Base-by-base conservation (phyloP, 2,113 vertebrate species). In the Lepisosteus oculatus region DNA sequence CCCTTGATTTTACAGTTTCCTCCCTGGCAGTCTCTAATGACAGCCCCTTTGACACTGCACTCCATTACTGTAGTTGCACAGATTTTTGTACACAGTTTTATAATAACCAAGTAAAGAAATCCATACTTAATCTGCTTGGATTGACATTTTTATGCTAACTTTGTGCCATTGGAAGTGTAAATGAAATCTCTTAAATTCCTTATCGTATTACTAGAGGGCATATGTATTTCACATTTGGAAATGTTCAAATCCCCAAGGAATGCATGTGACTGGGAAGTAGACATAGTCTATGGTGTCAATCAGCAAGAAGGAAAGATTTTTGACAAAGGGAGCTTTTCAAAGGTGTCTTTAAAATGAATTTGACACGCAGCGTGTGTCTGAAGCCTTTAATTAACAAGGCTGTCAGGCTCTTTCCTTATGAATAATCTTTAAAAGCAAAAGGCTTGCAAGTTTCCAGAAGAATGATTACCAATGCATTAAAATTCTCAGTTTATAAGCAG, bases 351-450 rank as follows among this genome's bases (percentile, higher is more conserved):
- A 55, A 51, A 55, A 63, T 64, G 45, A 71, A 42, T 51, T 47
- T 44, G 45, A 63, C 61, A 17, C 45, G n/a, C 47, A 8, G 45
- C 57, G 6, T 57, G 55, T 55, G 55, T 64, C 12, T 43, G 62
- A 51, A 51, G 57, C 9, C 14, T 56, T 54, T 68, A 55, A 72
- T 43, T 72, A 72, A 73, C 65, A 72, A 43, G 61, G 42, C 14
- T 72, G 70, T 14, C 51, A 15, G 70, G 44, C 43, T 51, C 17
- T 67, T 55, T 12, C 4, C 7, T 3, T 59, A 59, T 62, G 29
- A 61, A 62, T 17, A 70, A 41, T 8, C 11, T 41, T 54, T 41
- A 41, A 6, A 13, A 17, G 65, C 44, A 55, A 51, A 51, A 51
- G 5, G 5, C 5, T 51, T 51, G 9, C 5, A 51, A 6, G 5